Evolutionary conservation across 2,113 vertebrate genomes (phyloP), one percentile per base, ranked within the genome.

Genomic region (Peromyscus leucopus): DNA sequence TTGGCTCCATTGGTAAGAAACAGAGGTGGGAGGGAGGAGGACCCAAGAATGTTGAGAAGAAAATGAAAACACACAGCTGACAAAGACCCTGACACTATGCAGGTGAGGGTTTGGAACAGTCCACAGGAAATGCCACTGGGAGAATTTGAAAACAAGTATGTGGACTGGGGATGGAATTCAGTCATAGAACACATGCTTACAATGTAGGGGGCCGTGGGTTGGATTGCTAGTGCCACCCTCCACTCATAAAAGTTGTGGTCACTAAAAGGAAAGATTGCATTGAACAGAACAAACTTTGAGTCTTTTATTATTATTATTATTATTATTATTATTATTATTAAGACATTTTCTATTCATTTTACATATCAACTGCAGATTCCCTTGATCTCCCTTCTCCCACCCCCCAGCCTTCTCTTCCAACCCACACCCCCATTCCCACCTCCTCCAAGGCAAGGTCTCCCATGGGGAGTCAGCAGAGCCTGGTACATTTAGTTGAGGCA

Each of bases 1-100:
- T 85, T 85, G n/a, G 59, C 5, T 91, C 15, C 12, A 2, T 74
- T 85, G 79, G 80, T 91, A 95, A 90, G 79, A 93, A 97, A 42
- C n/a, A 94, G 71, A 74, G 87, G 33, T 57, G 61, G 61, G 12
- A 96, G 4, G 22, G 17, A 76, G 17, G 7, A 72, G 74, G 1
- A 10, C 33, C 4, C 4, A 79, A 33, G 80, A 55, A 36, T 10
- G 33, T 9, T n/a, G 12, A 89, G 21, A 9, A 1, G 4, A 10
- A 72, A 90, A 93, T 84, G 76, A 17, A 92, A 87, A 93, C 87
- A 88, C 22, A 55, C 51, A 39, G 59, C 13, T 51, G 42, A 39
- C 55, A n/a, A 90, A 71, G 26, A 3, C n/a, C 48, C 21, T 3
- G 51, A 39, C 0, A 2, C n/a, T 75, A 2, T 75, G 51, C 57